Evolutionary conservation across 2,797 vertebrate genomes (phyloP).

Genomic region (Argya squamiceps): DNA sequence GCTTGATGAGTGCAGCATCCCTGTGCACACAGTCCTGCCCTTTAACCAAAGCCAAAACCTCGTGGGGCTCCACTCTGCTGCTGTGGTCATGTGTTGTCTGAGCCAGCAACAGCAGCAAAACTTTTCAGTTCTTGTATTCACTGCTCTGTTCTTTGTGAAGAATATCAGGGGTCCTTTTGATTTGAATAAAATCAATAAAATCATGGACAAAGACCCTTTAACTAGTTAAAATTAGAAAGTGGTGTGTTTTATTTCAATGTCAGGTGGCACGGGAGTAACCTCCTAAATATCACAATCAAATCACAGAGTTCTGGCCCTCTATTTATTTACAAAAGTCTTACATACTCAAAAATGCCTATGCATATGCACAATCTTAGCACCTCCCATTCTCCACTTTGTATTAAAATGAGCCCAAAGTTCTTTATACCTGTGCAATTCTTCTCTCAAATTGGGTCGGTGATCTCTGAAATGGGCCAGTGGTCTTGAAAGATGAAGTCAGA

Average conservation of each 20-base stretch:
- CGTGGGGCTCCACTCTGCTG: neutral
- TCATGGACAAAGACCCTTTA: neutral
- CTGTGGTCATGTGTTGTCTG: neutral
- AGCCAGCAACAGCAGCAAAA: conserved; percentile 14
- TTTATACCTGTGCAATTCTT: too few relatives aligned
- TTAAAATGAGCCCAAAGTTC: too few relatives aligned
- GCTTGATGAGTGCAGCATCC: neutral
- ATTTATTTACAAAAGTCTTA: neutral
- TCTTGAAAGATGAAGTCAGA: too few relatives aligned
- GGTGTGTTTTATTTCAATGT: too few relatives aligned
- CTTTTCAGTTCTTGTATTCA: conserved; percentile 22
- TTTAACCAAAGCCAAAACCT: neutral
- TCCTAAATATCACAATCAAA: neutral
- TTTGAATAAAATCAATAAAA: neutral
- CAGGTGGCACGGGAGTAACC: neutral
- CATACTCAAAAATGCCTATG: too few relatives aligned
- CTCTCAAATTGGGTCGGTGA: too few relatives aligned
- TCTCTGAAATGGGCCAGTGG: too few relatives aligned
- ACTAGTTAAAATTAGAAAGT: neutral
- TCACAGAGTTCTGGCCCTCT: neutral
- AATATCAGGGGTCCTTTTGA: neutral
- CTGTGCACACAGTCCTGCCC: neutral
- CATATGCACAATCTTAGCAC: too few relatives aligned
- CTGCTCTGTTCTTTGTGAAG: neutral
- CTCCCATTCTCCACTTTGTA: too few relatives aligned